Percentiles rank a stretch among this genome's conserved stretches.
These are phyloP conservation scores for Poeciliopsis presidionis DNA, from an alignment of 2,797 vertebrate species.

Conservation along the genomic window DNA sequence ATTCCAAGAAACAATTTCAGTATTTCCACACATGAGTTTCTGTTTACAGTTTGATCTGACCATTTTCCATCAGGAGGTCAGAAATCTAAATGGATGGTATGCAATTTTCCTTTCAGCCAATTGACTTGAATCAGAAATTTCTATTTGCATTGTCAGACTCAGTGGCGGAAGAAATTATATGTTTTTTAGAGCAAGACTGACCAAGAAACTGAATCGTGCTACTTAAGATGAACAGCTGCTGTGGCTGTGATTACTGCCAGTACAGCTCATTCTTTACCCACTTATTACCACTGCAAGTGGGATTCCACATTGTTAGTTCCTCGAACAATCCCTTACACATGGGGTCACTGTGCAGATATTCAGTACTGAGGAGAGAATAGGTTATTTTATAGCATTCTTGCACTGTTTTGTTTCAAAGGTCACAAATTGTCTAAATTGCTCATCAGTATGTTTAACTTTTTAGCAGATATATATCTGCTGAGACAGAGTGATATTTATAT, in stretches of 20 bases:
- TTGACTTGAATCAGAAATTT: neutral
- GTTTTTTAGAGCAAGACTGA: neutral
- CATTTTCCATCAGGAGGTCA: neutral
- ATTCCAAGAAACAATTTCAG: neutral
- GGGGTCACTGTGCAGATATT: neutral
- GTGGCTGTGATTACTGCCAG: neutral
- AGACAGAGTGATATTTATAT: no score
- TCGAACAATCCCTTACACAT: neutral
- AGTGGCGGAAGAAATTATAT: neutral
- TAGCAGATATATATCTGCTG: neutral
- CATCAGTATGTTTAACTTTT: neutral
- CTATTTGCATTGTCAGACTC: neutral
- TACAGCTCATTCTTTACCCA: neutral
- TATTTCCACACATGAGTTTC: neutral
- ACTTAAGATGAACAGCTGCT: neutral
- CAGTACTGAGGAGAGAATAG: neutral
- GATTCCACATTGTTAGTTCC: neutral
- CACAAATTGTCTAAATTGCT: neutral
- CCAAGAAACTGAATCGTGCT: neutral
- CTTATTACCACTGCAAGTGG: neutral
- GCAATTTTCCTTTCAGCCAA: neutral
- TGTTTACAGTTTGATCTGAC: neutral
- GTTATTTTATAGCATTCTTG: neutral
- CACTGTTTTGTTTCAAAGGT: neutral
- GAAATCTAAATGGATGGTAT: neutral